Conservation (phyloP, 2,888 invertebrate species). For the Agrochola lychnidis region DNA sequence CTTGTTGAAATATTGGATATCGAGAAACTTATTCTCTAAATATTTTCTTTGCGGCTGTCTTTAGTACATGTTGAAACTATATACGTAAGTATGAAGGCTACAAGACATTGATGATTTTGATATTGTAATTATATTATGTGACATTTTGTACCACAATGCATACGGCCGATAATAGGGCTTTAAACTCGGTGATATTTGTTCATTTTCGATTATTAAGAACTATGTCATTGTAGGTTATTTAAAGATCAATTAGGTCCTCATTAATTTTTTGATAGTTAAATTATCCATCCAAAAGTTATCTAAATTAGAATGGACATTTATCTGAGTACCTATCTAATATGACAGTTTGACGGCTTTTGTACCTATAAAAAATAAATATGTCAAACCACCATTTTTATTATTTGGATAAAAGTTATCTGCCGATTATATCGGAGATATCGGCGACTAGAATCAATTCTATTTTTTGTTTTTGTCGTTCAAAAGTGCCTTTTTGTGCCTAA, state of each 20-base stretch:
- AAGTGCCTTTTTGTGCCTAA: too few species aligned
- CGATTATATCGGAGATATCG: too few species aligned
- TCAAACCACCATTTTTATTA: neutral
- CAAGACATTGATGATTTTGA: neutral
- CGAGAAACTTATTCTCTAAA: neutral
- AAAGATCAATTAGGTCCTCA: neutral
- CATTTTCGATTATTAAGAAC: neutral
- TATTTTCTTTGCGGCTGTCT: neutral
- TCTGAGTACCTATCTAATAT: neutral
- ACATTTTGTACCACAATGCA: neutral
- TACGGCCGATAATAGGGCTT: too few species aligned
- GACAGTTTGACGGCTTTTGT: neutral
- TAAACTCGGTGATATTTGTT: neutral
- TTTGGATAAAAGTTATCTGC: neutral
- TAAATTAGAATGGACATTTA: neutral
- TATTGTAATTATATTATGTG: neutral
- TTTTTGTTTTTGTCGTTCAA: too few species aligned
- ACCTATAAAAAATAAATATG: neutral
- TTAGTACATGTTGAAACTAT: neutral
- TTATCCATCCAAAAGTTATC: neutral
- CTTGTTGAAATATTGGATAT: conserved; percentile 6
- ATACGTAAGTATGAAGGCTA: neutral
- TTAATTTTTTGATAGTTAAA: neutral
- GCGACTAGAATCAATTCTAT: too few species aligned
- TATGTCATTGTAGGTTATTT: neutral